Conservation (phyloP, 2,113 vertebrate species). For the Turdus rufiventris region DNA sequence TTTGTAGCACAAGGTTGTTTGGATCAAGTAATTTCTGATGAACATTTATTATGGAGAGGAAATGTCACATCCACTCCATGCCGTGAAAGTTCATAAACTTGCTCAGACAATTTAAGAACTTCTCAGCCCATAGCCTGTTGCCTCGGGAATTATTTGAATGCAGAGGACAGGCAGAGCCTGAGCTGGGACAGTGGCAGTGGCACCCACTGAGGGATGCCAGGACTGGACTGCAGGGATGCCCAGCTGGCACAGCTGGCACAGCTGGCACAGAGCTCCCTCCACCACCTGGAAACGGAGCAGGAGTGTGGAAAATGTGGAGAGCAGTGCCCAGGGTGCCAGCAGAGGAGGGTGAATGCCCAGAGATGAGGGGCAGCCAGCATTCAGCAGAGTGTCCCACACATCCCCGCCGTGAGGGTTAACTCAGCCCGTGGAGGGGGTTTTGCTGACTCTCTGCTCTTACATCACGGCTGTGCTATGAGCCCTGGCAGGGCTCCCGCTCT, state of each 20-base stretch:
- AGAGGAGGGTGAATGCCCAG: not conserved
- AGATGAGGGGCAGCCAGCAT: not conserved
- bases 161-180: not conserved
- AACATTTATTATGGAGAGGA: constrained; percentile 47
- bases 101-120: not conserved
- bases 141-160: not conserved
- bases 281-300: rapidly evolving
- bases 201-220: rapidly evolving
- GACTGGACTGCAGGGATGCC: not conserved
- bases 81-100: not conserved
- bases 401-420: constrained; percentile 23
- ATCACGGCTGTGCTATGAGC: constrained; percentile 73
- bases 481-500: constrained; percentile 66
- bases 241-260: rapidly evolving
- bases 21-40: constrained; percentile 36
- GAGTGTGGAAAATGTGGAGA: rapidly evolving
- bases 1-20: constrained; percentile 53
- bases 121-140: not conserved
- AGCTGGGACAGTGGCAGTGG: rapidly evolving
- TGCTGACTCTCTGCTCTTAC: constrained; percentile 66
- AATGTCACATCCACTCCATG: not conserved
- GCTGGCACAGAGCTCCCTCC: not conserved
- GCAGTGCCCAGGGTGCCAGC: not conserved
- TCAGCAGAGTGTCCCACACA: rapidly evolving
- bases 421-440: not conserved